Evolutionary conservation across 1,140 invertebrate genomes (phyloP).

Genomic region (Episyrphus balteatus): DNA sequence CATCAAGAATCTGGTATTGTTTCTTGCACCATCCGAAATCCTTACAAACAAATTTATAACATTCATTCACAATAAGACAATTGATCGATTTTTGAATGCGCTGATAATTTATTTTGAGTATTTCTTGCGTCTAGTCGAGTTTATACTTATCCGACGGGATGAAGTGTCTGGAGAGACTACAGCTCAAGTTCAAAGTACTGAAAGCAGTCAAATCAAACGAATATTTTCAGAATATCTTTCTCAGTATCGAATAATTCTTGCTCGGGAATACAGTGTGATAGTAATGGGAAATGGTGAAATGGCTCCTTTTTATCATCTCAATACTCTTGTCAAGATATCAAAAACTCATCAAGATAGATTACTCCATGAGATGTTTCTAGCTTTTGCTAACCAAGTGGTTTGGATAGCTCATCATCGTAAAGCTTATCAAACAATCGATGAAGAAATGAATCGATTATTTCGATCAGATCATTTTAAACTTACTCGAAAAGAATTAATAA

Average conservation of each 20-base stretch:
- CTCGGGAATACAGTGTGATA: conserved; percentile 25
- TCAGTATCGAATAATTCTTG: conserved; percentile 27
- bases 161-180: conserved; percentile 18
- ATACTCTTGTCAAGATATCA: conserved; percentile 22
- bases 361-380: conserved; percentile 27
- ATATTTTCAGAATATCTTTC: conserved; percentile 22
- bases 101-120: conserved; percentile 33
- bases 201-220: conserved; percentile 22
- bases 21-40: conserved; percentile 22
- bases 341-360: conserved; percentile 16
- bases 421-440: conserved; percentile 23
- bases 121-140: conserved; percentile 26
- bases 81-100: conserved; percentile 21
- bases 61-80: conserved; percentile 20
- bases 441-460: conserved; percentile 30
- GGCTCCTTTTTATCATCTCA: conserved; percentile 20
- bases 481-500: conserved; percentile 11
- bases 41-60: conserved; percentile 17
- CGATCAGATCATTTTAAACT: conserved; percentile 27
- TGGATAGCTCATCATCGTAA: conserved; percentile 28
- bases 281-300: conserved; percentile 23
- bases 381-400: conserved; percentile 21
- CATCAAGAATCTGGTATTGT: conserved; percentile 24
- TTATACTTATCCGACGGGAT: conserved; percentile 25
- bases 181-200: conserved; percentile 23